phyloP scores from a whole-genome alignment of 2,797 vertebrate genomes.

The Lepus townsendii region DNA sequence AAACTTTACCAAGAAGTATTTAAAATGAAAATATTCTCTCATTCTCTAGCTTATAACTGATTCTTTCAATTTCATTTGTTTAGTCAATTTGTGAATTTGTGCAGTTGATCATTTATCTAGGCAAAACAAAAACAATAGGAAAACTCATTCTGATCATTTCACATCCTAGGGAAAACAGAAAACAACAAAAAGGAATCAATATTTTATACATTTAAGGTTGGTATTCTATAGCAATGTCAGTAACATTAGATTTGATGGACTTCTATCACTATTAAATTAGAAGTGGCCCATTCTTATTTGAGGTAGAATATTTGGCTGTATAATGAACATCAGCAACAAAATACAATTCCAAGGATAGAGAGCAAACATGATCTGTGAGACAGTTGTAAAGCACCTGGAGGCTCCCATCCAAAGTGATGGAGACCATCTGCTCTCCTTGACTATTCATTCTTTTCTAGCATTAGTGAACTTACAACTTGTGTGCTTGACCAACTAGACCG shows the following conservation, averaged over 20 bases:
- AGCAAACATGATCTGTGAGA: background rate
- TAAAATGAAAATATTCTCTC: conserved; percentile 35
- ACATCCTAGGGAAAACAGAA: conserved; percentile 36
- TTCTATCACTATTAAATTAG: conserved; percentile 69
- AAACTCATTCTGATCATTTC: background rate
- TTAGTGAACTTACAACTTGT: background rate
- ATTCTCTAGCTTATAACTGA: background rate
- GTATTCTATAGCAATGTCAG: conserved; percentile 57
- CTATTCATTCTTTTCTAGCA: conserved; percentile 16
- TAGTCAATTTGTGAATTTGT: background rate
- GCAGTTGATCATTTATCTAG: background rate
- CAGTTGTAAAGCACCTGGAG: background rate
- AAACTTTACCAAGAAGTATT: conserved; percentile 1
- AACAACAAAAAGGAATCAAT: background rate
- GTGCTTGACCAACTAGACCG: background rate
- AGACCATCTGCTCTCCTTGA: conserved; percentile 5
- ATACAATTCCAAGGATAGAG: background rate
- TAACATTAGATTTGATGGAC: conserved; percentile 43
- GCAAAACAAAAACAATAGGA: conserved; percentile 19
- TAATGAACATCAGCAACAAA: background rate
- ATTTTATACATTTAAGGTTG: conserved; percentile 58
- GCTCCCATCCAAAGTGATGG: background rate
- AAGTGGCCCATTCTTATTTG: conserved; percentile 55
- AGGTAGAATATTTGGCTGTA: background rate
- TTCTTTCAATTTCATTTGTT: conserved; percentile 33